Evolutionary conservation across 2,113 vertebrate genomes (phyloP), one percentile per base, ranked within the genome.

Genomic region (Tragulus kanchil): DNA sequence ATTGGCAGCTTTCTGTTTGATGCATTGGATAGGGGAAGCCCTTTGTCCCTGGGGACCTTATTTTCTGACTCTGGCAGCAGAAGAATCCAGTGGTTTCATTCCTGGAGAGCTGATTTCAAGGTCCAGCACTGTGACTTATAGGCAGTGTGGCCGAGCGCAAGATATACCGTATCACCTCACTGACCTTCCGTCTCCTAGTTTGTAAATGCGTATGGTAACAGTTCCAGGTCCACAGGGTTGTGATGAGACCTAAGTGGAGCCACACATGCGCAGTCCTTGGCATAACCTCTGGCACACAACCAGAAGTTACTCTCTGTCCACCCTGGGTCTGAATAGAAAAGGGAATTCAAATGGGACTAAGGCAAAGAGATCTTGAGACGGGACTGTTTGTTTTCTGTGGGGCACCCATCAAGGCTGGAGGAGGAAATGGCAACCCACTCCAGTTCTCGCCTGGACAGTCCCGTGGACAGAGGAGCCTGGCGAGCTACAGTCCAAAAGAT

Each of bases 41-140:
- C 67, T 52, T 45, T 48, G 31, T 78, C 62, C 78, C 54, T 3
- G 1, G 15, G 13, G 26, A 5, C 21, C 78, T 52, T 25, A 19
- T 23, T 85, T 89, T 92, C 79, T 89, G 59, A 17, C 48, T 50
- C 25, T 9, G 12, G 89, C 45, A 83, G 48, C 13, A 48, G 12
- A 25, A 42, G 77, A 82, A 59, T 86, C 61, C 10, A 48, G 81
- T 86, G 45, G 56, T 50, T 90, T 96, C 7, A 79, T 77, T 89
- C 85, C 71, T 85, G 61, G 59, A 58, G 64, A 73, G 69, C 23
- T 42, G 8, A 36, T n/a, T 58, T 71, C 15, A 19, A 8, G 56
- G 85, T 78, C 65, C 61, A 77, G 64, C 23, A 26, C 58, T 52
- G 45, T 52, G 19, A 48, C 13, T 56, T 17, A 12, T 6, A 56